These are phyloP conservation scores for Hiodon tergisus DNA, from an alignment of 2,113 vertebrate genomes.

Conservation along the genomic window DNA sequence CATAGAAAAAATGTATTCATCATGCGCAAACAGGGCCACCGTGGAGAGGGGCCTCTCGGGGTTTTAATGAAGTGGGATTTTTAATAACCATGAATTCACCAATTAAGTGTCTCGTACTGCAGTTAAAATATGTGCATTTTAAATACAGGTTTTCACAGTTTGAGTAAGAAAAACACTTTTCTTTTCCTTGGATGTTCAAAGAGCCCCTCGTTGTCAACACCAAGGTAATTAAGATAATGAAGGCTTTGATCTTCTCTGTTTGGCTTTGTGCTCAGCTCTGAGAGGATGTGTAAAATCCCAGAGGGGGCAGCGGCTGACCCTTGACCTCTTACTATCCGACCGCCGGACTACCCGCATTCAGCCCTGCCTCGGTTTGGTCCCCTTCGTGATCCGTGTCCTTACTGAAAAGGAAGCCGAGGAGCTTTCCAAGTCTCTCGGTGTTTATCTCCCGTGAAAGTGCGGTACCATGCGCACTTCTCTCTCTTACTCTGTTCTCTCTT, in stretches of 20 bases:
- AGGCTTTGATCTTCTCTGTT: background rate
- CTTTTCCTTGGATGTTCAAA: background rate
- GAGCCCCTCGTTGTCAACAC: constrained; percentile 7
- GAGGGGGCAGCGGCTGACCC: background rate
- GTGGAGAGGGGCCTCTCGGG: constrained; percentile 40
- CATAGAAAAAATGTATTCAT: constrained; percentile 21
- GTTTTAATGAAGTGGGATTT: constrained; percentile 46
- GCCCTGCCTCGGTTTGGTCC: background rate
- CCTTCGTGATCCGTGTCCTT: background rate
- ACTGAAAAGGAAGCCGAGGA: background rate
- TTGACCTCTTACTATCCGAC: background rate
- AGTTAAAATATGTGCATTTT: constrained; percentile 57
- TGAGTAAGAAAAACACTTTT: background rate
- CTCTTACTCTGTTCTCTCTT: too few relatives aligned
- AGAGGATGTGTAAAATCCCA: background rate
- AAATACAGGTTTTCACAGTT: constrained; percentile 35
- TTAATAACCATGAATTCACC: constrained; percentile 53
- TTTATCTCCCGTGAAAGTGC: too few relatives aligned
- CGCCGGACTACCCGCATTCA: background rate
- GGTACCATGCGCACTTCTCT: too few relatives aligned
- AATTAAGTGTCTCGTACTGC: constrained; percentile 53
- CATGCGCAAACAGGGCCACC: constrained; percentile 46
- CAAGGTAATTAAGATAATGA: constrained; percentile 23
- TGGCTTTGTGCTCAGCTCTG: background rate
- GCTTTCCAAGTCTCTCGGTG: too few relatives aligned